Evolutionary conservation across 2,888 invertebrate species (phyloP).

Genomic region (Achlya flavicornis): DNA sequence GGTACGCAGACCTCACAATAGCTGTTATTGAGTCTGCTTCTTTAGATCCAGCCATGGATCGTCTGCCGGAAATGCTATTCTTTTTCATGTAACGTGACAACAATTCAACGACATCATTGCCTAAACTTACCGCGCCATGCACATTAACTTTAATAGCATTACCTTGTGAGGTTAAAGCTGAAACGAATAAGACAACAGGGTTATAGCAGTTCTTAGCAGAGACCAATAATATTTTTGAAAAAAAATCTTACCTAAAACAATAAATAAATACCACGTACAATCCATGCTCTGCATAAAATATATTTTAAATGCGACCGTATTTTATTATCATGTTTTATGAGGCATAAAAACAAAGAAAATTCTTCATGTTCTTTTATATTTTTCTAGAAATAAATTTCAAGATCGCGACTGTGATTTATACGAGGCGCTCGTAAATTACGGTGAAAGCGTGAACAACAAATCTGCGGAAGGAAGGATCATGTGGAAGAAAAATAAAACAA

Average conservation of each 20-base stretch:
- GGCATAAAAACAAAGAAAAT: conserved; percentile 21
- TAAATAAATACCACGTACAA: conserved; percentile 15
- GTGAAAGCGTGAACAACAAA: conserved; percentile 11
- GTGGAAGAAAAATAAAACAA: conserved; percentile 9
- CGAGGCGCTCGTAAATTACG: conserved; percentile 17
- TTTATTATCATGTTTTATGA: conserved; percentile 24
- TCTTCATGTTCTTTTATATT: conserved; percentile 19
- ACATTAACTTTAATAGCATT: conserved; percentile 61
- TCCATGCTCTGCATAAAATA: conserved; percentile 12
- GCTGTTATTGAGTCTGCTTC: conserved; percentile 39
- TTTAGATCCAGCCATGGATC: conserved; percentile 26
- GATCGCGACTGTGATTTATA: conserved; percentile 20
- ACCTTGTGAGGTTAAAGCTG: conserved; percentile 39
- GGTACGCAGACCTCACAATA: conserved; percentile 44
- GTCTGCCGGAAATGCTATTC: conserved; percentile 33
- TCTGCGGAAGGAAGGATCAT: conserved; percentile 8
- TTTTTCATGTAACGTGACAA: conserved; percentile 45
- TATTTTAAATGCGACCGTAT: conserved; percentile 10
- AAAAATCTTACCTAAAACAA: conserved; percentile 17
- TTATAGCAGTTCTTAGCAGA: not conserved
- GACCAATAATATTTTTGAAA: not conserved
- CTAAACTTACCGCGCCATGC: conserved; percentile 62
- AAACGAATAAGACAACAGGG: conserved; percentile 24
- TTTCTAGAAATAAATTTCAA: conserved; percentile 19
- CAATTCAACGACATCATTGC: conserved; percentile 61